These are phyloP conservation scores for Herpetotheres cachinnans DNA, from an alignment of 2,113 vertebrate genomes.

Conservation along the genomic window DNA sequence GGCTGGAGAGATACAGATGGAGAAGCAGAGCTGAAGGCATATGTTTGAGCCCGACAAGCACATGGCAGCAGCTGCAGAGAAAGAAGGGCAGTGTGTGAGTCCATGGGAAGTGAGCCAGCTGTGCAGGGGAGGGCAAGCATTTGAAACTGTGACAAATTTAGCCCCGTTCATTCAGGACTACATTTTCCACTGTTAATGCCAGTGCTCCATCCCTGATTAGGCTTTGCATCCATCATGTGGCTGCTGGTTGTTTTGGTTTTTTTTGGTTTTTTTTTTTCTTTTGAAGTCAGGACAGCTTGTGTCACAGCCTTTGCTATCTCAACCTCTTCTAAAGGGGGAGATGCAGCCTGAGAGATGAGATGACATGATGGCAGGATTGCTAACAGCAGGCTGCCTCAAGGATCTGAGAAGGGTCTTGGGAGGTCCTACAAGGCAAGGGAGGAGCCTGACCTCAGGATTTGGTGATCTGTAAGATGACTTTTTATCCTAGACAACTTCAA, in stretches of 20 bases:
- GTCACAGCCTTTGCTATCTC: neutral
- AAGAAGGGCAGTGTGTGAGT: neutral
- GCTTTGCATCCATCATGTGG: neutral
- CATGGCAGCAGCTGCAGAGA: neutral
- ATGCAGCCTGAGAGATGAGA: neutral
- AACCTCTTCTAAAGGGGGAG: neutral
- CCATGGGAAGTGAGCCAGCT: neutral
- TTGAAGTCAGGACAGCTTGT: neutral
- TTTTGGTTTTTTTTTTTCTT: neutral
- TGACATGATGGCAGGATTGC: neutral
- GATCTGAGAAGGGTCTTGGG: neutral
- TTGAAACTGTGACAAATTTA: neutral
- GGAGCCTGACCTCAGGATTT: neutral
- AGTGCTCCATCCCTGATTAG: neutral
- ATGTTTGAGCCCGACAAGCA: neutral
- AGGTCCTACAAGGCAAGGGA: neutral
- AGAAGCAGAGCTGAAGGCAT: neutral
- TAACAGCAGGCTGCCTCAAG: neutral
- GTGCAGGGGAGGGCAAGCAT: neutral
- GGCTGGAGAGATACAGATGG: neutral
- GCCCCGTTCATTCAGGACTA: slow-evolving; percentile 5
- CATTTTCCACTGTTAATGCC: slow-evolving; percentile 27
- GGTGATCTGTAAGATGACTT: neutral
- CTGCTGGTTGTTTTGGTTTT: neutral
- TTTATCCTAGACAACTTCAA: neutral